Base-by-base conservation (phyloP, 2,113 vertebrate species). In the Laticauda laticaudata region DNA sequence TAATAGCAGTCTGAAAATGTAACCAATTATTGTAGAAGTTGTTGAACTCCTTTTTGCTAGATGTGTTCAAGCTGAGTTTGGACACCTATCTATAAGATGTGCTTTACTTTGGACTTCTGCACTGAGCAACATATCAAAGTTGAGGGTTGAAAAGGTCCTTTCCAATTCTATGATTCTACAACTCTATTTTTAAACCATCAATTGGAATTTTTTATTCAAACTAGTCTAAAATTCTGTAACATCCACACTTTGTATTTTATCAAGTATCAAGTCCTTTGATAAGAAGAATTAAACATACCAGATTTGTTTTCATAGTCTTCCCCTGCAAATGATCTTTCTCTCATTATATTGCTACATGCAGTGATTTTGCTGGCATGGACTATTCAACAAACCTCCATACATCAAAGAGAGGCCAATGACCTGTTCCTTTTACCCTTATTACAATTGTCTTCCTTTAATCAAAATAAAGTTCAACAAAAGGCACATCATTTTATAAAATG, bases 121-220 rank as follows among this genome's bases (percentile, higher is more conserved):
- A 81, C 18, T 3, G 34, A 81, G 18, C 75, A 81, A 81, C 75
- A 3, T 81, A 81, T 43, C 75, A 21, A 81, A 81, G 34, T 1
- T 21, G 3, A 21, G 75, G 34, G 18, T 39, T 81, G 75, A 81
- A 81, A 81, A 81, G 75, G 34, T 81, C 18, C 34, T 81, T 43
- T 81, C 34, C 75, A 21, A 43, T 81, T 43, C 34, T 81, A 43
- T 81, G 75, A 81, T 81, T 43, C 75, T 21, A 43, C 75, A 21
- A 81, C 96, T 97, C 97, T 95, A 97, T 97, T 98, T 97, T 97
- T 96, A 91, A 96, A 96, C 94, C 96, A 97, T 98, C 98, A 97
- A 93, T 97, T 97, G 96, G 97, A 98, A 98, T 98, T 97, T 98
- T 98, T 97, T 97, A 98, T 97, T 97, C 93, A 93, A 91, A 88